A percentile compares a stretch with the other conserved stretches of the same genome.
These are phyloP conservation scores for Orchesellides sinensis DNA, from an alignment of 2,888 invertebrate species.

Conservation along the genomic window DNA sequence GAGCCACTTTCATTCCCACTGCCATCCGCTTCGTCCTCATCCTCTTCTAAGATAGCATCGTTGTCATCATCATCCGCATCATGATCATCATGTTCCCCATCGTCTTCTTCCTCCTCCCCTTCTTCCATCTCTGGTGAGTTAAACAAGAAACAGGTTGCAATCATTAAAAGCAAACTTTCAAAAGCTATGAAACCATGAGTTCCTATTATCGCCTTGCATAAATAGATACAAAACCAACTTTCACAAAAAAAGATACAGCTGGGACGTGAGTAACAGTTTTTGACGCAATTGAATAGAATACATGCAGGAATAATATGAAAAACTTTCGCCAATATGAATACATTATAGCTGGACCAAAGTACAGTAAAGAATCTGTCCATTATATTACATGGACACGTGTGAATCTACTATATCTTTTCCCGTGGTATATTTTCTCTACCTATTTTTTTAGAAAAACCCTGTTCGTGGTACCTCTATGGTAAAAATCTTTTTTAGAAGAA, in stretches of 20 bases:
- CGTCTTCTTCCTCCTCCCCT: constrained; percentile 64
- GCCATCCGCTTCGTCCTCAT: constrained; percentile 65
- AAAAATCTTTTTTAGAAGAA: no score
- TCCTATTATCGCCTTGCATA: constrained; percentile 12
- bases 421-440: no score
- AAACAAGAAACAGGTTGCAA: constrained; percentile 9
- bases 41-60: constrained; percentile 64
- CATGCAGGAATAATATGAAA: no score
- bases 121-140: constrained; percentile 43
- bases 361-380: no score
- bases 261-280: background rate
- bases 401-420: no score
- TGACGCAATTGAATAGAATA: no score
- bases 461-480: no score
- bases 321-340: no score
- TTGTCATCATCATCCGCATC: constrained; percentile 53
- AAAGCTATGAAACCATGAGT: background rate
- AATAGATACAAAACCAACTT: constrained; percentile 1
- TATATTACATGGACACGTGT: no score
- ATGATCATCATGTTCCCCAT: constrained; percentile 39
- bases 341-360: no score
- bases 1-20: constrained; percentile 70
- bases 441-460: no score
- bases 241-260: background rate
- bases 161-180: constrained; percentile 10